These are phyloP conservation scores for Eleginops maclovinus DNA, from an alignment of 2,113 vertebrate genomes.

Conservation along the genomic window DNA sequence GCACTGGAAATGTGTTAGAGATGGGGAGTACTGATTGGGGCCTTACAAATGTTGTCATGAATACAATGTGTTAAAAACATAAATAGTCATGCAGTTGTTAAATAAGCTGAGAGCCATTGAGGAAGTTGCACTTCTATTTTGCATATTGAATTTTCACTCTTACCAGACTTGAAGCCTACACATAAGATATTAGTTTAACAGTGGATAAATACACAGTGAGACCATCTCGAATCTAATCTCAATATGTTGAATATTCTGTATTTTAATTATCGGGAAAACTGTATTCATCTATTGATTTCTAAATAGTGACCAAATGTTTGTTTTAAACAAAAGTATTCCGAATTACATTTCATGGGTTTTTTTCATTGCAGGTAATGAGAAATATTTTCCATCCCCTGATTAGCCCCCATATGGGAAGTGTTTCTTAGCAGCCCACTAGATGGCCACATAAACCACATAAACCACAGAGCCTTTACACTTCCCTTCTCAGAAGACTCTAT, in stretches of 20 bases:
- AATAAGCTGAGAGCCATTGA: neutral
- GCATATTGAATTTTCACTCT: neutral
- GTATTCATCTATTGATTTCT: no score
- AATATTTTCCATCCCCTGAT: neutral
- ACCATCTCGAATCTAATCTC: neutral
- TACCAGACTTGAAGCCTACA: neutral
- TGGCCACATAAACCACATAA: constrained; percentile 81
- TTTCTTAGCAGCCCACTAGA: constrained; percentile 77
- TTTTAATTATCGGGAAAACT: no score
- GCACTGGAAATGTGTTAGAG: neutral
- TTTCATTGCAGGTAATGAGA: neutral
- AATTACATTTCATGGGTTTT: no score
- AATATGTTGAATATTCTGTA: no score
- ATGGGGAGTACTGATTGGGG: no score
- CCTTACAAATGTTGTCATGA: no score
- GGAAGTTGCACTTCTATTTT: neutral
- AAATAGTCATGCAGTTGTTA: neutral
- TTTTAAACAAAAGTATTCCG: no score
- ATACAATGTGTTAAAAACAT: neutral
- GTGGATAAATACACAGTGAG: neutral
- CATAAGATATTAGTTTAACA: neutral
- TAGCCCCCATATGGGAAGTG: constrained; percentile 46
- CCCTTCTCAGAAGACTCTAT: neutral
- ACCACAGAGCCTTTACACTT: constrained; percentile 43
- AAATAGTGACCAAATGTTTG: no score